Conservation (phyloP, 2,797 vertebrate species). For the Sparus aurata region DNA sequence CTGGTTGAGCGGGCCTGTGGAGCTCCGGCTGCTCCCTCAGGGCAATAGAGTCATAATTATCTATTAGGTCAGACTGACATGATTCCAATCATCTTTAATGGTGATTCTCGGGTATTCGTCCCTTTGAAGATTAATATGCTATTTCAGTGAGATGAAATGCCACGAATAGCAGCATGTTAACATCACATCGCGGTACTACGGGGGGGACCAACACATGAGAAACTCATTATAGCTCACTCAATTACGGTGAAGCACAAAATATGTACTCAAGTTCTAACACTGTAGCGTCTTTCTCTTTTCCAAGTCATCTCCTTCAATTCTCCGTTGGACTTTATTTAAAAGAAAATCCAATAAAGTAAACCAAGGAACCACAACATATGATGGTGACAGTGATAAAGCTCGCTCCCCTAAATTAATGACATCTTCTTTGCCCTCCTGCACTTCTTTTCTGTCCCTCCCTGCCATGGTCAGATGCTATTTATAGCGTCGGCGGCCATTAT, state of each 20-base stretch:
- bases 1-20: conserved; percentile 31
- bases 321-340: conserved; percentile 14
- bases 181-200: conserved; percentile 10
- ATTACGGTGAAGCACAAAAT: conserved; percentile 26
- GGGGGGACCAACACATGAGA: conserved; percentile 8
- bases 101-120: conserved; percentile 49
- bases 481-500: conserved; percentile 63
- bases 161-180: conserved; percentile 51
- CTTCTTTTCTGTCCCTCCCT: conserved; percentile 64
- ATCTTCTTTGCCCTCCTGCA: conserved; percentile 67
- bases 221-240: conserved; percentile 32
- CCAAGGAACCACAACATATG: conserved; percentile 30
- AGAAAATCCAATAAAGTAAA: conserved; percentile 37
- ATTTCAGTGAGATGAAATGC: conserved; percentile 53
- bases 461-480: conserved; percentile 68
- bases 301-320: background rate
- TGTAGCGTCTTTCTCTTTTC: background rate
- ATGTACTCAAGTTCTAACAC: background rate
- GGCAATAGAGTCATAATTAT: conserved; percentile 70
- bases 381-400: conserved; percentile 72
- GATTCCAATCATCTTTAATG: conserved; percentile 72
- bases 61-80: conserved; percentile 67
- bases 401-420: conserved; percentile 65
- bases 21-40: conserved; percentile 54
- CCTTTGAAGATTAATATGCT: conserved; percentile 64